phyloP scores from a whole-genome alignment of 2,113 vertebrate genomes.

The Jacana jacana region DNA sequence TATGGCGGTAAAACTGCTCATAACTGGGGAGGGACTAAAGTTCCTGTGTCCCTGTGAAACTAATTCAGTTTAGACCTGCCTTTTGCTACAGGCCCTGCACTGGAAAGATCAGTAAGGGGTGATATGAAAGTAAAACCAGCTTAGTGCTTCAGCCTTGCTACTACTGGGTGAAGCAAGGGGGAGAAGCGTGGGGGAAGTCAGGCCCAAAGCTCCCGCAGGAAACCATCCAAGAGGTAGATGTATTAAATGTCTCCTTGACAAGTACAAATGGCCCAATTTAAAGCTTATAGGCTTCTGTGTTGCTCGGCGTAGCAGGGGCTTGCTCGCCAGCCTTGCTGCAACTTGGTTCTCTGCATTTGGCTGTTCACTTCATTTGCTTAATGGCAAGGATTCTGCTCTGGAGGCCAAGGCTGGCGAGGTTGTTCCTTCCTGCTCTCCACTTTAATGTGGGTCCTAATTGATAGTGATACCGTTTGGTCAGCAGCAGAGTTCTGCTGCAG shows the following conservation, averaged over 20 bases:
- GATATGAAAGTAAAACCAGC: not conserved
- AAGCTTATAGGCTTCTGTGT: not conserved
- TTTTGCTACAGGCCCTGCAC: fast-evolving
- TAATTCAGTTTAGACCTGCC: not conserved
- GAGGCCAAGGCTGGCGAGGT: not conserved
- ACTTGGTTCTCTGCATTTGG: not conserved
- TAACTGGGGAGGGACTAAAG: not conserved
- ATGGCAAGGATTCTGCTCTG: not conserved
- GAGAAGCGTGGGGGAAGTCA: not conserved
- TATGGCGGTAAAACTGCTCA: not conserved
- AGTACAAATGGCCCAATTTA: not conserved
- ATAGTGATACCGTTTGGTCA: fast-evolving
- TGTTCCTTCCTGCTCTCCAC: not conserved
- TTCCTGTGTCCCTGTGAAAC: not conserved
- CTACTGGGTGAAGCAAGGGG: not conserved
- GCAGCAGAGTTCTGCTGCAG: not conserved
- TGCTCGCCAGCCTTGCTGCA: not conserved
- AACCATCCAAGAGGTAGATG: not conserved
- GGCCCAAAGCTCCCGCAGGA: not conserved
- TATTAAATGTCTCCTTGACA: not conserved
- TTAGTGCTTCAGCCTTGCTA: fast-evolving
- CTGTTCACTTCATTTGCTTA: not conserved
- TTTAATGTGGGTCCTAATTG: not conserved
- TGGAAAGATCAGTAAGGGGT: not conserved
- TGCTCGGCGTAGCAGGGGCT: not conserved